A percentile compares a stretch with the other conserved stretches of the same genome.
Evolutionary conservation across 2,113 vertebrate species (phyloP).

Genomic region (Grus americana): DNA sequence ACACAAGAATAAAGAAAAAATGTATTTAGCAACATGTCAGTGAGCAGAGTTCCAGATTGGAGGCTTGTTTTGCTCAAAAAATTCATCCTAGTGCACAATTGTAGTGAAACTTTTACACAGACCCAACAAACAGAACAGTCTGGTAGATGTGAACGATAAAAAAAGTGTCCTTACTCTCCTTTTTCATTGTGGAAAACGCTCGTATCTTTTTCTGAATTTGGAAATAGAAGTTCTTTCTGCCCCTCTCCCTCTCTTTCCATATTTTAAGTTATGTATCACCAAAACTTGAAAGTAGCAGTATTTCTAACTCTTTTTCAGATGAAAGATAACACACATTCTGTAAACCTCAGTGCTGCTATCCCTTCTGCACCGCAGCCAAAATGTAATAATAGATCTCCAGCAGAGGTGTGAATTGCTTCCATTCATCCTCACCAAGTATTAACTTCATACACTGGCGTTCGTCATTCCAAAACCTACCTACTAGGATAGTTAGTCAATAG

Average conservation of each 20-base stretch:
- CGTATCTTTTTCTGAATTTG: neutral
- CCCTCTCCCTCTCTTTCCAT: neutral
- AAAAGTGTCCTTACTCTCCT: neutral
- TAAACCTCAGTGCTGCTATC: slow-evolving; percentile 17
- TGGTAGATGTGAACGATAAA: neutral
- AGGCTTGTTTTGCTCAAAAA: neutral
- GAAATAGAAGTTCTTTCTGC: neutral
- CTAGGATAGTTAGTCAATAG: neutral
- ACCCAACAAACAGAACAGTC: neutral
- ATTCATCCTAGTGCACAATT: neutral
- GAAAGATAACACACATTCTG: slow-evolving; percentile 23
- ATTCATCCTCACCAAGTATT: slow-evolving; percentile 62
- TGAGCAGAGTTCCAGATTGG: neutral
- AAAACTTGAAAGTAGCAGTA: neutral
- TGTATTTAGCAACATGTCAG: neutral
- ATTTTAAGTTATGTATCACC: neutral
- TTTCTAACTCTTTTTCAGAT: neutral
- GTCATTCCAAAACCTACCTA: slow-evolving; percentile 52
- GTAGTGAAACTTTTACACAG: neutral
- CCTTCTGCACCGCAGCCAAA: slow-evolving; percentile 50
- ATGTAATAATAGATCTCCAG: slow-evolving; percentile 45
- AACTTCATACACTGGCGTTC: slow-evolving; percentile 65
- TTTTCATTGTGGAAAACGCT: neutral
- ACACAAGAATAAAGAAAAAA: neutral
- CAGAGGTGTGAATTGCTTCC: slow-evolving; percentile 74